Percentiles rank a stretch among this genome's conserved stretches.
Evolutionary conservation across 2,888 invertebrate species (phyloP).

Genomic region (Brenthis hecate): DNA sequence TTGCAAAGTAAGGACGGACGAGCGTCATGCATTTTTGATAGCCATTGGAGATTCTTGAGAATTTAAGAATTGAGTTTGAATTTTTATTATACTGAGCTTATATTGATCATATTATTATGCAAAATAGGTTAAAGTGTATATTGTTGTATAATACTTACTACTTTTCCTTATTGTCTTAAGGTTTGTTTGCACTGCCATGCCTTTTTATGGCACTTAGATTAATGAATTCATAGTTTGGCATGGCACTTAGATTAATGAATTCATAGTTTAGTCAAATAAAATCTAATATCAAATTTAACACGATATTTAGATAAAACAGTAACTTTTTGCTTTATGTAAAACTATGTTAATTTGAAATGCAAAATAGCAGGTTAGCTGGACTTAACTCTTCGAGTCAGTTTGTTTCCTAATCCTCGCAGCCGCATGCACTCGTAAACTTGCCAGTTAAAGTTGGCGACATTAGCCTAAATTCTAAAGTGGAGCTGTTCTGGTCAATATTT

Average conservation of each 20-base stretch:
- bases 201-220: no score
- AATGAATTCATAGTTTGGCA: no score
- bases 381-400: conserved; percentile 14
- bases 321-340: conserved; percentile 18
- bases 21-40: conserved; percentile 1
- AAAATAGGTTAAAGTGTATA: no score
- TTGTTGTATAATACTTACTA: no score
- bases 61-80: background rate
- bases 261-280: no score
- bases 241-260: no score
- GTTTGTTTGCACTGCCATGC: no score
- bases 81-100: background rate
- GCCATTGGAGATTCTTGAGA: background rate
- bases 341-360: conserved; percentile 11
- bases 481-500: background rate
- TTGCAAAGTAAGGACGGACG: background rate
- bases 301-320: background rate
- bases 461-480: conserved; percentile 15
- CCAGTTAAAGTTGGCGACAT: conserved; percentile 10
- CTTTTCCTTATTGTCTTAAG: no score
- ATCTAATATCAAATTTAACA: no score
- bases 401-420: conserved; percentile 13
- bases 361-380: conserved; percentile 9
- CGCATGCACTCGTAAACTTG: conserved; percentile 27
- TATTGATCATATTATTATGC: no score